Percentiles rank a stretch among this genome's conserved stretches.
These are phyloP conservation scores for Abrostola triplasia DNA, from an alignment of 2,888 invertebrate species.

Conservation along the genomic window DNA sequence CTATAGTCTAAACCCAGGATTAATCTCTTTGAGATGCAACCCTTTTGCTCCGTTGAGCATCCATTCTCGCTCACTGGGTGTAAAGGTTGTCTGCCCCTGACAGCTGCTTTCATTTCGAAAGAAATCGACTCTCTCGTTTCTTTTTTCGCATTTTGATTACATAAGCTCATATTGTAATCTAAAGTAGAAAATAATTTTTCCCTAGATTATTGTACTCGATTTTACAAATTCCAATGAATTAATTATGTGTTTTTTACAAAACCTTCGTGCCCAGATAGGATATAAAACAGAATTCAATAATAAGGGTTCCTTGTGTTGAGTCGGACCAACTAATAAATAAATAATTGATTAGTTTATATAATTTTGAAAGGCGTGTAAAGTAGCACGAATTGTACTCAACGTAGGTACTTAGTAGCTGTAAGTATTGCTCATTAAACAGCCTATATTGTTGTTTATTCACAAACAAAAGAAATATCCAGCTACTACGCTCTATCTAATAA, in stretches of 20 bases:
- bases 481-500: too few species aligned
- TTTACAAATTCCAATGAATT: constrained; percentile 1
- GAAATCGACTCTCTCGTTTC: neutral
- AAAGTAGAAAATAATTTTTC: too few species aligned
- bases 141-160: too few species aligned
- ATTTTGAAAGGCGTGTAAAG: constrained; percentile 18
- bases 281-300: constrained; percentile 25
- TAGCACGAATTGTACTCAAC: constrained; percentile 16
- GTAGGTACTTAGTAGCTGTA: constrained; percentile 10
- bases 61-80: constrained; percentile 28
- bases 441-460: constrained; percentile 15
- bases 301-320: constrained; percentile 7
- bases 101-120: constrained; percentile 18
- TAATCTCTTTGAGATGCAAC: constrained; percentile 37
- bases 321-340: constrained; percentile 11
- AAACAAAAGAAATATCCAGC: too few species aligned
- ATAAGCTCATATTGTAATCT: too few species aligned
- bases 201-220: too few species aligned
- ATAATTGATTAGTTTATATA: constrained; percentile 33
- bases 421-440: constrained; percentile 13
- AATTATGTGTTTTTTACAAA: constrained; percentile 3
- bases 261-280: neutral
- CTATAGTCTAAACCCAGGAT: constrained; percentile 27
- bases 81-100: constrained; percentile 22
- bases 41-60: constrained; percentile 39